Conservation (phyloP, 2,888 invertebrate species). For the Myathropa florea region DNA sequence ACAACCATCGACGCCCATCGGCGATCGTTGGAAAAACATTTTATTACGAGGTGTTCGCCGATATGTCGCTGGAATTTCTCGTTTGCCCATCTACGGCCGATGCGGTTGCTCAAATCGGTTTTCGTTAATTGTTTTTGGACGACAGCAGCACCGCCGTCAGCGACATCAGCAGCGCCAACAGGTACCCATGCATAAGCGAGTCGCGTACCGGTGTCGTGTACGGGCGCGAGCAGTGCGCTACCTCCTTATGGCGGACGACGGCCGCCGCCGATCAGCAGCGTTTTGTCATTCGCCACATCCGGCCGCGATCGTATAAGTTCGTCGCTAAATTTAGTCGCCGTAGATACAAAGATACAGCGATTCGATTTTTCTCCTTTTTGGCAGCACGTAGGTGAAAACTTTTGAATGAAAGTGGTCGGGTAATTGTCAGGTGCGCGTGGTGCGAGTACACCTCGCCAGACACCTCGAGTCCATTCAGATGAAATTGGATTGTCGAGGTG, state of each 20-base stretch:
- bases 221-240: background rate
- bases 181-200: constrained; percentile 27
- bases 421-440: constrained; percentile 48
- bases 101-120: constrained; percentile 61
- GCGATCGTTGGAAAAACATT: constrained; percentile 54
- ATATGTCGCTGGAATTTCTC: constrained; percentile 68
- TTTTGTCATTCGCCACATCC: constrained; percentile 67
- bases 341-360: constrained; percentile 27
- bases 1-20: background rate
- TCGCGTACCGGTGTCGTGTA: constrained; percentile 38
- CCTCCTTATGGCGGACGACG: constrained; percentile 36
- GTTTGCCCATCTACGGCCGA: constrained; percentile 58
- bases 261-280: constrained; percentile 37
- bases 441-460: constrained; percentile 6
- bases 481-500: constrained; percentile 25
- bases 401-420: constrained; percentile 64
- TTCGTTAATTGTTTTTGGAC: constrained; percentile 64
- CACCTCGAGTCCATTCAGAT: constrained; percentile 30
- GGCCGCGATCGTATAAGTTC: constrained; percentile 61
- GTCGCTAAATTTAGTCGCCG: constrained; percentile 65
- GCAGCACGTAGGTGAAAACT: constrained; percentile 56
- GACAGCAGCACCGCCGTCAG: constrained; percentile 20
- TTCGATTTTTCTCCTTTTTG: constrained; percentile 48
- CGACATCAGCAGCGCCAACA: constrained; percentile 24
- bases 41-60: constrained; percentile 57